Evolutionary conservation across 2,797 vertebrate genomes (phyloP).

Genomic region (Anas capensis): DNA sequence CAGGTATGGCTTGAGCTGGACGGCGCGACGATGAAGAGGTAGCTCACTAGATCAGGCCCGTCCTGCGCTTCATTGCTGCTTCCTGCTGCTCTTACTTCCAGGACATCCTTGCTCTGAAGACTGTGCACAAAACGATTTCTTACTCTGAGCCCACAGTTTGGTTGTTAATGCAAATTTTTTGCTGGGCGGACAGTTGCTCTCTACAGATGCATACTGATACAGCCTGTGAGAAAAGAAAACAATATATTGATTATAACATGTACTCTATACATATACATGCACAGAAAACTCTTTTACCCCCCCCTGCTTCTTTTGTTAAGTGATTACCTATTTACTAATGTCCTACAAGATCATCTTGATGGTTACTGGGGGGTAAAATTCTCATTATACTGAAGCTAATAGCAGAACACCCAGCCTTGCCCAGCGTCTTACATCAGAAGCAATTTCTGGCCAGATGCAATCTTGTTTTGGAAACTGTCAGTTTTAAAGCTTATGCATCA

Average conservation of each 20-base stretch:
- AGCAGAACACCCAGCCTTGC: not conserved
- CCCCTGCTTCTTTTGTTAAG: not conserved
- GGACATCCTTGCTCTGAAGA: slow-evolving; percentile 57
- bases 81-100: slow-evolving; percentile 10
- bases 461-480: not conserved
- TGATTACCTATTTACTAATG: not conserved
- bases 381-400: not conserved
- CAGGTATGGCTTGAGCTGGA: not conserved
- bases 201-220: slow-evolving; percentile 27
- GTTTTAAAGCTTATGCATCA: not conserved
- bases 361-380: not conserved
- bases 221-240: slow-evolving; percentile 59
- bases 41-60: slow-evolving; percentile 32
- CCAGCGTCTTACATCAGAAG: not conserved
- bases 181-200: not conserved
- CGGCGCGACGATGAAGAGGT: not conserved
- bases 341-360: not conserved
- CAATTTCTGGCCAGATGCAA: rapidly evolving
- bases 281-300: not conserved
- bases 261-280: not conserved
- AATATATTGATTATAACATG: not conserved
- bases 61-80: slow-evolving; percentile 15
- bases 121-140: not conserved
- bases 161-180: not conserved
- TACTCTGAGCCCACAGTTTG: not conserved